Evolutionary conservation across 2,113 vertebrate species (phyloP).

Genomic region (Pollimyrus isidori): DNA sequence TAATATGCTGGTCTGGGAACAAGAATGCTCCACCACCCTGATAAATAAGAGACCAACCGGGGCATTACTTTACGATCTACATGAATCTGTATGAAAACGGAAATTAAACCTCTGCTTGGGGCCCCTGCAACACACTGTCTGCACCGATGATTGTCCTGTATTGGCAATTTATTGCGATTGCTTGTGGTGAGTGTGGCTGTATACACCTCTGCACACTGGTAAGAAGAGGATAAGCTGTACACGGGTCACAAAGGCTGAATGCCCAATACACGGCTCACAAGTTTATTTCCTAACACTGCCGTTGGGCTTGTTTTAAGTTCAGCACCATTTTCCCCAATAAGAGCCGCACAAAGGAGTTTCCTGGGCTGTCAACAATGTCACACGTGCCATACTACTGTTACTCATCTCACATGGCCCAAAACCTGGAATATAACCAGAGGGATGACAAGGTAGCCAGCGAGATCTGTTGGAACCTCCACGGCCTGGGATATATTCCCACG

Average conservation of each 20-base stretch:
- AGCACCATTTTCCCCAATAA: not conserved
- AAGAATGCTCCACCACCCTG: not conserved
- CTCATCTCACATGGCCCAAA: not conserved
- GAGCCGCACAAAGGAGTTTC: not conserved
- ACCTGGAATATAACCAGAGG: not conserved
- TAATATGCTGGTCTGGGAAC: not conserved
- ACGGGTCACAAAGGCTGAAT: not conserved
- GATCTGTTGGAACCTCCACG: not conserved
- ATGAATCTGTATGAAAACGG: not conserved
- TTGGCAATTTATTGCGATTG: not conserved
- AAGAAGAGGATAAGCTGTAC: not conserved
- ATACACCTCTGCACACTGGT: not conserved
- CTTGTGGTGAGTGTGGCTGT: not conserved
- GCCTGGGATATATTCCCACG: not conserved
- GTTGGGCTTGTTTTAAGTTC: not conserved
- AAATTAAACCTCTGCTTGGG: not conserved
- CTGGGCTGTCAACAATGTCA: not conserved
- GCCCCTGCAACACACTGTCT: not conserved
- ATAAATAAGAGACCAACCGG: not conserved
- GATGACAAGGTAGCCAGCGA: not conserved
- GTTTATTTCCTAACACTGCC: not conserved
- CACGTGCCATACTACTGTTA: no score
- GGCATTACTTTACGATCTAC: not conserved
- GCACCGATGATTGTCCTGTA: not conserved
- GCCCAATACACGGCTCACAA: not conserved